Conservation (phyloP, 1,140 invertebrate genomes). For the Andricus grossulariae region DNA sequence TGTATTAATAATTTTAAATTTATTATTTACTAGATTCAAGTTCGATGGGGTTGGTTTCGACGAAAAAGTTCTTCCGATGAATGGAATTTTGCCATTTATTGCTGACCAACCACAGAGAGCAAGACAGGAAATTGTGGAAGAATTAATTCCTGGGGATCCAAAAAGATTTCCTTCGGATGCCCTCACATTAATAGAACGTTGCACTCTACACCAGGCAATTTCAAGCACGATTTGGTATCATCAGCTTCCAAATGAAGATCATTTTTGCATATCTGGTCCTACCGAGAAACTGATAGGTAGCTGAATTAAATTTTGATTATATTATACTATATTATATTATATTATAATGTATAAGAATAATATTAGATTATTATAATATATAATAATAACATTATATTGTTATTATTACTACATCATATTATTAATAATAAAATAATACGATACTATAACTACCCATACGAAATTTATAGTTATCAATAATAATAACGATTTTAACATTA, state of each 20-base stretch:
- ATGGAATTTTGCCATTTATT: constrained; percentile 63
- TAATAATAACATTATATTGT: too few species aligned
- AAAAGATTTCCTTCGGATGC: constrained; percentile 70
- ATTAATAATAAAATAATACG: too few species aligned
- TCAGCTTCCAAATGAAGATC: constrained; percentile 75
- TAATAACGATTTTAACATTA: too few species aligned
- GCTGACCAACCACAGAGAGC: constrained; percentile 78
- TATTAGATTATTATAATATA: too few species aligned
- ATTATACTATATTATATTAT: too few species aligned
- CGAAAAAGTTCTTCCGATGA: neutral
- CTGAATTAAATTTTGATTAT: neutral
- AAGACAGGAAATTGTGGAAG: constrained; percentile 78
- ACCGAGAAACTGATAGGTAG: constrained; percentile 61
- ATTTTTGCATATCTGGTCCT: constrained; percentile 67
- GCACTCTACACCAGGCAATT: constrained; percentile 78
- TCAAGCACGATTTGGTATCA: constrained; percentile 77
- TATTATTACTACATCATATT: too few species aligned
- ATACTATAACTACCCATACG: too few species aligned
- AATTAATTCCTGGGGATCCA: constrained; percentile 77
- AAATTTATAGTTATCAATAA: too few species aligned
- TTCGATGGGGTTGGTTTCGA: constrained; percentile 78
- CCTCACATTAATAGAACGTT: constrained; percentile 75
- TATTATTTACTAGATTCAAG: constrained; percentile 72
- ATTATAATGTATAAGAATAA: too few species aligned
- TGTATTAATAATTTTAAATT: too few species aligned